Conservation (phyloP, 2,888 invertebrate species). For the Pandemis heparana region DNA sequence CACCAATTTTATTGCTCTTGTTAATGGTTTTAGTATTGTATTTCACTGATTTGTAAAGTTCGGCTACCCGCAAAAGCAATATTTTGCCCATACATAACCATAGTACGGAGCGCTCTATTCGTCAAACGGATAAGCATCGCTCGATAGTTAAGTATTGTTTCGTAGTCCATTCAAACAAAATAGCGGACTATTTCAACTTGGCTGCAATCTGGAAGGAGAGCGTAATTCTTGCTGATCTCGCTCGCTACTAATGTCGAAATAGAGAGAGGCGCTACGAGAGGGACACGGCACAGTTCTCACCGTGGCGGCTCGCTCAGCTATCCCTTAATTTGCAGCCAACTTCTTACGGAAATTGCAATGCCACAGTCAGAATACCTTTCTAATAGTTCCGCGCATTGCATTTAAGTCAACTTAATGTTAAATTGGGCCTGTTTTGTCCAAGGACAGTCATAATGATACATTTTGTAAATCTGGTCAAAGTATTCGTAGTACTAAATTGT, state of each 20-base stretch:
- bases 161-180: constrained; percentile 29
- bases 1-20: not conserved
- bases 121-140: constrained; percentile 4
- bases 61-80: not conserved
- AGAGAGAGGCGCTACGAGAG: constrained; percentile 34
- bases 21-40: not conserved
- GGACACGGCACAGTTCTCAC: constrained; percentile 37
- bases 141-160: constrained; percentile 19
- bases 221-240: constrained; percentile 37
- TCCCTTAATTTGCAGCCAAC: constrained; percentile 31
- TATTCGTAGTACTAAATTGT: no score
- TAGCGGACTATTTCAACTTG: constrained; percentile 37
- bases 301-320: constrained; percentile 14
- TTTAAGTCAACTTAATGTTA: not conserved
- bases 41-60: not conserved
- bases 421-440: not conserved
- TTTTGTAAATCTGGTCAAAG: not conserved
- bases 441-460: not conserved
- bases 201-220: constrained; percentile 40
- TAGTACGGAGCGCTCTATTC: not conserved
- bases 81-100: not conserved
- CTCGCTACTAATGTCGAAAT: constrained; percentile 39
- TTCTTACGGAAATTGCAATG: constrained; percentile 29
- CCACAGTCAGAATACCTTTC: not conserved
- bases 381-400: not conserved